These are phyloP conservation scores for Epinephelus awoara DNA, from an alignment of 2,797 vertebrate genomes.

Conservation along the genomic window DNA sequence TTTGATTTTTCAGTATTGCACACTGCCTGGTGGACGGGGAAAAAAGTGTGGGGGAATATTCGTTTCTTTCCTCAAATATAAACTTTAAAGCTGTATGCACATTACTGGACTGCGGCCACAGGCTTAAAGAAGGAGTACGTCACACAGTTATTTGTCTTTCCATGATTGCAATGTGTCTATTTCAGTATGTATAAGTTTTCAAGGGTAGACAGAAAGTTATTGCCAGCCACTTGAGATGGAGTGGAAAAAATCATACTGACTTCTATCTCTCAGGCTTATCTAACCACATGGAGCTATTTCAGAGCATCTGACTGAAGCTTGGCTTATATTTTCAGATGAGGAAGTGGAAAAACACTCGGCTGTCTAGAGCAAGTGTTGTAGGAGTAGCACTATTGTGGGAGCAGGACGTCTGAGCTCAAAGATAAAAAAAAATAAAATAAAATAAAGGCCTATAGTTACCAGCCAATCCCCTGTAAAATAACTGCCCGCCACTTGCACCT, in stretches of 20 bases:
- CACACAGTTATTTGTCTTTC: neutral
- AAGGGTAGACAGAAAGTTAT: neutral
- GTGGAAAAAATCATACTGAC: slow-evolving; percentile 13
- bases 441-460: slow-evolving; percentile 33
- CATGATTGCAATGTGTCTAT: neutral
- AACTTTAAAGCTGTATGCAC: too few species aligned
- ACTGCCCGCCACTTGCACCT: slow-evolving; percentile 64
- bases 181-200: neutral
- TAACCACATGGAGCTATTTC: slow-evolving; percentile 53
- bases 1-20: neutral
- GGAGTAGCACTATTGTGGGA: slow-evolving; percentile 61
- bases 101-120: too few species aligned
- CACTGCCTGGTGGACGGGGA: too few species aligned
- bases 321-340: slow-evolving; percentile 49
- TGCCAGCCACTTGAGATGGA: neutral
- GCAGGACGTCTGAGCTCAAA: slow-evolving; percentile 60
- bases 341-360: slow-evolving; percentile 49
- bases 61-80: too few species aligned
- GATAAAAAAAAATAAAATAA: slow-evolving; percentile 23
- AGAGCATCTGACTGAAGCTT: slow-evolving; percentile 42
- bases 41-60: neutral
- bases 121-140: neutral
- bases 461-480: slow-evolving; percentile 55
- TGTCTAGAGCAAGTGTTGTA: slow-evolving; percentile 65
- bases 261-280: slow-evolving; percentile 40